Evolutionary conservation across 92 coral and sea anemone species (phyloP), one percentile per base, ranked within the genome.

Genomic region (Plumapathes pennacea): DNA sequence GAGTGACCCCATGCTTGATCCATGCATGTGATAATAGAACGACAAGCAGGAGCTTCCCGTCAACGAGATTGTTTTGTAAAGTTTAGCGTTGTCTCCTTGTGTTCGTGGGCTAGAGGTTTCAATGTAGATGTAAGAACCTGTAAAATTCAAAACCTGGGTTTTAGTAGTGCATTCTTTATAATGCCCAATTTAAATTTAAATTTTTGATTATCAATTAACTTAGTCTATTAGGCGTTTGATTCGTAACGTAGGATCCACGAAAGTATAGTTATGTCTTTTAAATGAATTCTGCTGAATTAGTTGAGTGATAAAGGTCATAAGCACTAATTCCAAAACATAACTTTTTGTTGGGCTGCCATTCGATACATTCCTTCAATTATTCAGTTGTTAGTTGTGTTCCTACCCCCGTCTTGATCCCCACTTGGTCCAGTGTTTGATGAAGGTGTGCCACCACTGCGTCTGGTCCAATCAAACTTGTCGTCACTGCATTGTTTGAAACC

Each of bases 11-110:
- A 61, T 46, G 5, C 34, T 43, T n/a, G n/a, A n/a, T n/a, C n/a
- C n/a, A n/a, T n/a, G n/a, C 85, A 78, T 78, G 60, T 55, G 70
- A 49, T 78, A 78, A 57, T 58, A 69, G 27, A 78, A 78, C 20
- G 66, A 23, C 9, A 78, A 32, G 48, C 85, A 78, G 18, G 53
- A 24, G 53, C 58, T 56, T 5, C 50, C 72, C 6, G 49, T 10
- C 2, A 24, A 3, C 21, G 47, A 34, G 6, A 15, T 36, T 4
- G 38, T 19, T 15, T 28, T 57, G 13, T 66, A 47, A 32, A 78
- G 27, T 42, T 50, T 56, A 0, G 85, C 85, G 1, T 45, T 68
- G 32, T 78, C 65, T 11, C 78, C 85, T 37, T 33, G 32, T n/a
- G 33, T 77, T 53, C 60, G 58, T n/a, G n/a, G n/a, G 12, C 78